Evolutionary conservation across 2,888 invertebrate genomes (phyloP), one percentile per base, ranked within the genome.

Genomic region (Psococerastis gibbosa): DNA sequence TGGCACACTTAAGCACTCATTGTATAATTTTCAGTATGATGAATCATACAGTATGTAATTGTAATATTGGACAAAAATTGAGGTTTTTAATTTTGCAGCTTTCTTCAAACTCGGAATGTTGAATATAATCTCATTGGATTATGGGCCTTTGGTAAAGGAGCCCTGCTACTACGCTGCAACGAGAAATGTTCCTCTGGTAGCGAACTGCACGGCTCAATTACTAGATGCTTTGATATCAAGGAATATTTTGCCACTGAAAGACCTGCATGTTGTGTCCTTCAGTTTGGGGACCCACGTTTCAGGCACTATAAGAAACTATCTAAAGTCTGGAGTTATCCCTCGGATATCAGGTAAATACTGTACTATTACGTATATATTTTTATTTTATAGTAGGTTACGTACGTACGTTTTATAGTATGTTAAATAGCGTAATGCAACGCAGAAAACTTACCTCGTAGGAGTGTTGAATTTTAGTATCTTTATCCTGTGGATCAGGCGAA

Each of bases 261-360:
- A 54, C 38, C 61, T 75, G 43, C 76, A 76, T 51, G 54, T 74
- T 1, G 68, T 76, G 35, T 75, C 75, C 1, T 75, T 75, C 52
- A 75, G 75, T 53, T 62, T 76, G 11, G 76, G 76, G 0, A 74
- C 65, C 0, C 76, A 76, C 47, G 62, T 64, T 1, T 68, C 71
- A 0, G 75, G 74, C 1, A 65, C 59, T 43, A 59, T 68, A 1
- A 60, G 65, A 3, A 64, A 67, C 49, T 64, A 64, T 54, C 43
- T 72, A 22, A 60, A 57, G n/a, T 27, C 38, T 9, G 50, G 50
- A 5, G 18, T 33, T 27, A n/a, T 38, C 6, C 17, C 38, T 18
- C 3, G 38, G 22, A 38, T 38, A 3, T 20, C 38, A 17, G 38
- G 38, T 38, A n/a, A n/a, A n/a, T n/a, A n/a, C n/a, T n/a, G n/a